phyloP scores from a whole-genome alignment of 2,888 invertebrate species.

The Autographa gamma region DNA sequence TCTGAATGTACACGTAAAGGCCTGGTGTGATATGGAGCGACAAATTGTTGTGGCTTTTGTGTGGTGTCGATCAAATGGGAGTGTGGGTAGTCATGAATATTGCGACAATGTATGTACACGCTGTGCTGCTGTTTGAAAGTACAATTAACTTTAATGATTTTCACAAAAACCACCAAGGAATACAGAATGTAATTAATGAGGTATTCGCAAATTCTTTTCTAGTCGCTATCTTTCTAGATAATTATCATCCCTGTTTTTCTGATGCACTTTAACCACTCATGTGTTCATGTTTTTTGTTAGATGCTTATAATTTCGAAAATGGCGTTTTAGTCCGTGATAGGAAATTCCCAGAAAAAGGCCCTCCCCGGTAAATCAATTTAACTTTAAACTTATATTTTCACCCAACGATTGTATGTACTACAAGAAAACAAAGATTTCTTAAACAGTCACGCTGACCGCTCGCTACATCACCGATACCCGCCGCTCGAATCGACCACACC shows the following conservation, averaged over 20 bases:
- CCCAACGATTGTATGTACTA: slow-evolving; percentile 31
- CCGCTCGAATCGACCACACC: slow-evolving; percentile 66
- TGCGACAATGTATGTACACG: slow-evolving; percentile 12
- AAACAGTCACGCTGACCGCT: slow-evolving; percentile 52
- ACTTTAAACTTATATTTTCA: slow-evolving; percentile 19
- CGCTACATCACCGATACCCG: slow-evolving; percentile 47
- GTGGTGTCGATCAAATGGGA: slow-evolving; percentile 49
- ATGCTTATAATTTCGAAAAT: too few species aligned
- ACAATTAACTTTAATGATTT: neutral
- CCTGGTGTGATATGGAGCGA: slow-evolving; percentile 56
- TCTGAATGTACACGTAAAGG: slow-evolving; percentile 56
- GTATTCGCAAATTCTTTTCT: neutral
- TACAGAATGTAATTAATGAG: too few species aligned
- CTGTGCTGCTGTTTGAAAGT: slow-evolving; percentile 1
- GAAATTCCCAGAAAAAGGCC: too few species aligned
- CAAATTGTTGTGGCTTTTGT: slow-evolving; percentile 49
- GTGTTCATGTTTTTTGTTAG: too few species aligned
- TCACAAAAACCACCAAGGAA: neutral
- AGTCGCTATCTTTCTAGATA: too few species aligned
- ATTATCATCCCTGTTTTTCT: too few species aligned
- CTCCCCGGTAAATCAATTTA: neutral
- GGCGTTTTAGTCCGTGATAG: too few species aligned
- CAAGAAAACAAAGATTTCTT: slow-evolving; percentile 36
- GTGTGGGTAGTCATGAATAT: slow-evolving; percentile 29
- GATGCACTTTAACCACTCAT: too few species aligned